Conservation (phyloP, 2,888 invertebrate species). For the Drosophila recens region DNA sequence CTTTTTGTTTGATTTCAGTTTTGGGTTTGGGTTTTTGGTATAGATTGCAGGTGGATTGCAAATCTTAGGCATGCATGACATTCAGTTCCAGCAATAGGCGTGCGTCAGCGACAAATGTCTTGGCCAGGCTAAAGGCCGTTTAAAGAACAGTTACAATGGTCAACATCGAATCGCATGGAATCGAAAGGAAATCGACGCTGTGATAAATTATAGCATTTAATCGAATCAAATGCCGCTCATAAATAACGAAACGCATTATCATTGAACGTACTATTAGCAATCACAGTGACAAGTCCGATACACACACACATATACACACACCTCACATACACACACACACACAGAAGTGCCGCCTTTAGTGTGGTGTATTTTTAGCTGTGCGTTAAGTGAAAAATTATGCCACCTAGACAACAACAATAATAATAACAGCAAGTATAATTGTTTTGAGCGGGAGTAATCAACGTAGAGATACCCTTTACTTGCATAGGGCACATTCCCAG, state of each 20-base stretch:
- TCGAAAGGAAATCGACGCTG: conserved; percentile 30
- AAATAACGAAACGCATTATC: conserved; percentile 76
- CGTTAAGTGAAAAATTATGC: conserved; percentile 79
- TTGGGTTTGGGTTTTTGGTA: background rate
- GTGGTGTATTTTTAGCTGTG: conserved; percentile 72
- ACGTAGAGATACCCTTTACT: conserved; percentile 18
- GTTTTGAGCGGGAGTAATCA: background rate
- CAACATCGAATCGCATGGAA: conserved; percentile 19
- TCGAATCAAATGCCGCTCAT: conserved; percentile 67
- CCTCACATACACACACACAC: conserved; percentile 38
- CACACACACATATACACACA: conserved; percentile 18
- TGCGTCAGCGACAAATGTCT: conserved; percentile 6
- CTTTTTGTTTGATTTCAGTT: background rate
- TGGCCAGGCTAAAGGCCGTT: background rate
- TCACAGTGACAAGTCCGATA: conserved; percentile 61
- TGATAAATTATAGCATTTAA: conserved; percentile 69
- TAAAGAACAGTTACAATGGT: conserved; percentile 23
- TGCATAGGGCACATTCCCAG: background rate
- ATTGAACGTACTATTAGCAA: conserved; percentile 73
- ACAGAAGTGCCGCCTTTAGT: conserved; percentile 47
- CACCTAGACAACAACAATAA: conserved; percentile 42
- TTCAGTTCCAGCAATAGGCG: conserved; percentile 21
- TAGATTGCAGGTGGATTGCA: conserved; percentile 13
- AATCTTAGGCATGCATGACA: conserved; percentile 4
- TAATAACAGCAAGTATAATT: conserved; percentile 25